Evolutionary conservation across 2,797 vertebrate species (phyloP), one percentile per base, ranked within the genome.

Genomic region (Oreortyx pictus): DNA sequence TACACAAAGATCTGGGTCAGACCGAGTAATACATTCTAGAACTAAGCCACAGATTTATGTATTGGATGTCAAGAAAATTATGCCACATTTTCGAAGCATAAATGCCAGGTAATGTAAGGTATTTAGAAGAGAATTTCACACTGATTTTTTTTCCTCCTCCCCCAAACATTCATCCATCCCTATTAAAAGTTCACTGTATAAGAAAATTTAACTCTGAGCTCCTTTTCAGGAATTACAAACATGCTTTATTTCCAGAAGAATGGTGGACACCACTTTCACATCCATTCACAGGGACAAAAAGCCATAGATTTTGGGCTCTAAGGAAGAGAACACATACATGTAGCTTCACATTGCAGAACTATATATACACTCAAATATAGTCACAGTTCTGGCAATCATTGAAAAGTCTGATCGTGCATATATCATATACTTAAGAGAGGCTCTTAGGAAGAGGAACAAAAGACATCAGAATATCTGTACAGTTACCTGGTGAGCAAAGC

Each of bases 401-500:
- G 44, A 87, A 70, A 90, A 92, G 46, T 52, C 12, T 83, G 41
- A 86, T 66, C 1, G 0, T 31, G n/a, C 62, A 95, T 93, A 83
- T 9, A 20, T 88, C 83, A 92, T 5, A 25, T 47, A 17, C 87
- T 89, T 78, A 67, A 65, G n/a, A 89, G 54, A 78, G 23, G 67
- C 44, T 86, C 64, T 73, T 29, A 46, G 37, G 60, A 90, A 92
- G 47, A 7, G 46, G 66, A 94, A 95, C 82, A 95, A 94, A 95
- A 89, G 76, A 78, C 77, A 94, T 93, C 76, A 89, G 85, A 93
- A 95, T 64, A 95, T 70, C 70, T 91, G 61, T 35, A 70, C 54
- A 86, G 66, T 72, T 89, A 91, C 82, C 82, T 66, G 79, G 87
- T 50, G 87, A 86, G 89, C 19, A 88, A 81, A 91, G 54, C 33